phyloP scores from a whole-genome alignment of 1,140 invertebrate species.

The Saxidomus purpurata region DNA sequence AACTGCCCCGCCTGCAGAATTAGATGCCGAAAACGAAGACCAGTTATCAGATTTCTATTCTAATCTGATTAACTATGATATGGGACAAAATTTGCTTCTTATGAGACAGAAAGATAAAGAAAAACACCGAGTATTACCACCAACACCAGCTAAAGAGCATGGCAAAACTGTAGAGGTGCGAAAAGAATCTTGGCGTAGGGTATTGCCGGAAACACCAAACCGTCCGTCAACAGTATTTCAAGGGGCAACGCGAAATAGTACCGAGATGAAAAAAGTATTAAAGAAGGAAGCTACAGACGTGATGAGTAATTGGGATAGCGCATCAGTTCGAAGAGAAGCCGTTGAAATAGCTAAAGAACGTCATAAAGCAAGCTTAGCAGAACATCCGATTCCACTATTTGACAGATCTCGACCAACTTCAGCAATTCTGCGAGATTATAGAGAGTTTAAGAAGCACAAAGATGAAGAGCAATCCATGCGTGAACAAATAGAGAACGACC shows the following conservation, averaged over 20 bases:
- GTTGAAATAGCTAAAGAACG: slow-evolving; percentile 53
- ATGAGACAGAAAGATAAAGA: slow-evolving; percentile 41
- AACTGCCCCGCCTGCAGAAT: slow-evolving; percentile 25
- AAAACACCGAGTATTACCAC: slow-evolving; percentile 23
- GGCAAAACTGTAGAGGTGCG: neutral
- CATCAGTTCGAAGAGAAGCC: neutral
- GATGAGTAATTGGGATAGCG: slow-evolving; percentile 24
- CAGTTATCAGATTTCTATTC: neutral
- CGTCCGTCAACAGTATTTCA: slow-evolving; percentile 28
- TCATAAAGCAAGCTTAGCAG: neutral
- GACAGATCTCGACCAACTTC: slow-evolving; percentile 55
- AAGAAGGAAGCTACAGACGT: slow-evolving; percentile 50
- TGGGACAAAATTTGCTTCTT: slow-evolving; percentile 38
- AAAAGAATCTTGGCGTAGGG: slow-evolving; percentile 42
- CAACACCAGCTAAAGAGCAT: slow-evolving; percentile 8
- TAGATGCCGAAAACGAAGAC: slow-evolving; percentile 8
- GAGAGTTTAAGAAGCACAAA: slow-evolving; percentile 39
- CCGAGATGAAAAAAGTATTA: neutral
- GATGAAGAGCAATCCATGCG: slow-evolving; percentile 12
- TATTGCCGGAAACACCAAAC: slow-evolving; percentile 49
- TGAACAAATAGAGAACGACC: neutral
- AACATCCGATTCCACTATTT: slow-evolving; percentile 34
- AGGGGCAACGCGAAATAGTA: neutral
- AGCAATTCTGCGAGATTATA: slow-evolving; percentile 53
- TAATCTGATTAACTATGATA: neutral